phyloP scores from a whole-genome alignment of 2,797 vertebrate genomes.

The Esox masquinongy region DNA sequence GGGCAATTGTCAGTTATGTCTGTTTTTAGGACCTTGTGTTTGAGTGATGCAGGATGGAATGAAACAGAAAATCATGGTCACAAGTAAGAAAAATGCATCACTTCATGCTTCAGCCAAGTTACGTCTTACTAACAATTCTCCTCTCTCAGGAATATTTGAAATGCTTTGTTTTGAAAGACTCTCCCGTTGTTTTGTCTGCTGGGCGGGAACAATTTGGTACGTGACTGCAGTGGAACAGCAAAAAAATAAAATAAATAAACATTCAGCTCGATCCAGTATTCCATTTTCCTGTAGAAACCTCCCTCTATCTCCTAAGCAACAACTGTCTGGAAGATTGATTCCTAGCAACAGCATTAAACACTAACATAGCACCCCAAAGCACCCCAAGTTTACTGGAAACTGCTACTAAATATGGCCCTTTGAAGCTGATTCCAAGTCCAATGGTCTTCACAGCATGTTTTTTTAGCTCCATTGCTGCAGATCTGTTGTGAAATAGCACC shows the following conservation, averaged over 20 bases:
- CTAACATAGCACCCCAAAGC: no score
- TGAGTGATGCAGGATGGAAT: conserved; percentile 9
- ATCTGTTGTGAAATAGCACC: conserved; percentile 36
- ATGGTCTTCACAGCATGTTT: conserved; percentile 2
- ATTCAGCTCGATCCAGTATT: conserved; percentile 35
- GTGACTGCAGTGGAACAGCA: conserved; percentile 61
- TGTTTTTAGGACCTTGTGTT: background rate
- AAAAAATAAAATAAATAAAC: conserved; percentile 29
- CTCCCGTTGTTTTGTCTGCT: conserved; percentile 59
- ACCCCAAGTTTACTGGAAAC: background rate
- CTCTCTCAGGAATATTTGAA: conserved; percentile 60
- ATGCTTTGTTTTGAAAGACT: conserved; percentile 56
- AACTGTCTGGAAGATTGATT: background rate
- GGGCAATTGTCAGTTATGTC: background rate
- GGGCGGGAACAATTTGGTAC: conserved; percentile 51
- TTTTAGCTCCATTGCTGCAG: conserved; percentile 14
- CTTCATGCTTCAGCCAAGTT: conserved; percentile 31
- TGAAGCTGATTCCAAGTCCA: background rate
- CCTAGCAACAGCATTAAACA: background rate
- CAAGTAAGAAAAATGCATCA: conserved; percentile 31
- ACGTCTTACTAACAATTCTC: conserved; percentile 40
- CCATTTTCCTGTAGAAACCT: conserved; percentile 11
- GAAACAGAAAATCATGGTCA: conserved; percentile 6
- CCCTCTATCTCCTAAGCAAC: background rate
- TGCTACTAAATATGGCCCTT: background rate